These are phyloP conservation scores for Gymnothorax javanicus DNA, from an alignment of 2,797 vertebrate species.

Conservation along the genomic window DNA sequence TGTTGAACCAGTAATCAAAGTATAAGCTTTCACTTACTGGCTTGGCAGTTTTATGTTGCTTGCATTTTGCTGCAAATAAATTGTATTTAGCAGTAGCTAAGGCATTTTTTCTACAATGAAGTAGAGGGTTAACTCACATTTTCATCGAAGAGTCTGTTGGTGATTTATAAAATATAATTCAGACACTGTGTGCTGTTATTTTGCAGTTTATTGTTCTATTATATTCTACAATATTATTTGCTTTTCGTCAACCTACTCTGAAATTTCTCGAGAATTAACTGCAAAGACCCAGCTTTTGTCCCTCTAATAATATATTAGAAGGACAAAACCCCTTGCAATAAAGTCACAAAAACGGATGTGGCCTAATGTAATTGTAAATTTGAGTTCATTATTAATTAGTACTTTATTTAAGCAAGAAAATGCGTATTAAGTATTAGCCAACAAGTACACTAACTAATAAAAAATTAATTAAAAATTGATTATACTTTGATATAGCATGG, in stretches of 20 bases:
- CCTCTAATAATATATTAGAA: background rate
- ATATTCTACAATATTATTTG: background rate
- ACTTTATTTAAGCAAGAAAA: no score
- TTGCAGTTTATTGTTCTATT: background rate
- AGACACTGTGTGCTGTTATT: background rate
- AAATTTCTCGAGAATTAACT: background rate
- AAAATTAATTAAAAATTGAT: no score
- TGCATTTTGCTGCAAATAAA: background rate
- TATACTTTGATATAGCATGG: no score
- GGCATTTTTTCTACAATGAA: background rate
- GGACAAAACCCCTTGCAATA: no score
- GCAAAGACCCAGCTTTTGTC: background rate
- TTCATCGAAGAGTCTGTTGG: background rate
- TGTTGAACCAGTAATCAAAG: background rate
- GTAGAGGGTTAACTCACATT: background rate
- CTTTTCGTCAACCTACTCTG: background rate
- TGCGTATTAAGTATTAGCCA: no score
- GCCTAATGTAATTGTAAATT: no score
- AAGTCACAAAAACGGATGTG: no score
- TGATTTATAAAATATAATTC: background rate
- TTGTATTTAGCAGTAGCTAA: background rate
- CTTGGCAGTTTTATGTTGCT: background rate
- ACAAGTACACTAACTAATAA: no score
- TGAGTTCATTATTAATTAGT: no score
- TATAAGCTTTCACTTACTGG: background rate